These are phyloP conservation scores for Oncorhynchus tshawytscha DNA, from an alignment of 2,113 vertebrate genomes.

Conservation along the genomic window DNA sequence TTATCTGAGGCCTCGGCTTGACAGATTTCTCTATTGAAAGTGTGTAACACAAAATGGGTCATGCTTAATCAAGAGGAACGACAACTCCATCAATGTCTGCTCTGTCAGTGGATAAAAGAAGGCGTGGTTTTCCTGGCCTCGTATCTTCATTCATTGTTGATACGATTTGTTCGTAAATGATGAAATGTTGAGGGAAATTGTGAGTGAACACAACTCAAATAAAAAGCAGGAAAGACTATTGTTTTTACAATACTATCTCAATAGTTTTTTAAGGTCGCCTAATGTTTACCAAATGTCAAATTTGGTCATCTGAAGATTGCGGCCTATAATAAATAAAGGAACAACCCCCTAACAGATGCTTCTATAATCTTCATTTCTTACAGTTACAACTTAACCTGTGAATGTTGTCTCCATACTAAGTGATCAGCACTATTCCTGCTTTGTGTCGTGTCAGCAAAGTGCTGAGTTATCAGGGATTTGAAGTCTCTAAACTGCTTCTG, in stretches of 20 bases:
- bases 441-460: slow-evolving; percentile 60
- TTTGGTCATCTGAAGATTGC: neutral
- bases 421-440: slow-evolving; percentile 54
- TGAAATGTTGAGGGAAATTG: slow-evolving; percentile 13
- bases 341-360: no score
- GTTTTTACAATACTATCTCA: neutral
- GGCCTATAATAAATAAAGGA: neutral
- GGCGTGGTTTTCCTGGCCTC: slow-evolving; percentile 45
- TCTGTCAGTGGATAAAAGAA: slow-evolving; percentile 46
- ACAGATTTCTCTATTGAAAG: neutral
- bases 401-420: slow-evolving; percentile 6
- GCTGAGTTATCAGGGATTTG: slow-evolving; percentile 56
- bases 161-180: slow-evolving; percentile 44
- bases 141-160: slow-evolving; percentile 50
- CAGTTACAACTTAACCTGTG: slow-evolving; percentile 13
- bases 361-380: slow-evolving; percentile 53
- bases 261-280: neutral
- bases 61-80: slow-evolving; percentile 56
- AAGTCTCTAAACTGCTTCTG: slow-evolving; percentile 23
- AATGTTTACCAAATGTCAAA: neutral
- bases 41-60: slow-evolving; percentile 48
- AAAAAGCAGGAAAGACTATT: neutral
- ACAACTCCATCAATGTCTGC: slow-evolving; percentile 62
- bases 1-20: slow-evolving; percentile 36
- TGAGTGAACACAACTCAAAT: neutral